Conservation (phyloP, 2,113 vertebrate species). For the Gobio gobio region DNA sequence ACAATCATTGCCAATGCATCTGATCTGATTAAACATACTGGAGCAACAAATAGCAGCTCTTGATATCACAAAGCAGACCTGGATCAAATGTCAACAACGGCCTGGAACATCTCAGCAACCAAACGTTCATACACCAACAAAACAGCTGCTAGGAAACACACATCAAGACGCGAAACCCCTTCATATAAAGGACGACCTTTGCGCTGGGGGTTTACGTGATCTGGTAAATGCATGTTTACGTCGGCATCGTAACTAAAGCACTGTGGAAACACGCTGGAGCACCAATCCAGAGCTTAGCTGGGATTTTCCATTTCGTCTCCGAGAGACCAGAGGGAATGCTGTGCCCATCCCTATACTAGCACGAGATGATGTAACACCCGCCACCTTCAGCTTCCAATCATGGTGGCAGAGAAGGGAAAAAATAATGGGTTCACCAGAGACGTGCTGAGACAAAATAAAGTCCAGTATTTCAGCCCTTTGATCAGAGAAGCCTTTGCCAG, state of each 20-base stretch:
- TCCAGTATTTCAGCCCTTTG: slow-evolving; percentile 49
- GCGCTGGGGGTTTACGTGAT: neutral
- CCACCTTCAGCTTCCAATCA: slow-evolving; percentile 7
- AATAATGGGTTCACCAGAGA: slow-evolving; percentile 50
- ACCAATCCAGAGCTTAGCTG: slow-evolving; percentile 6
- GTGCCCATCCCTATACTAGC: slow-evolving; percentile 11
- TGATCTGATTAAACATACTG: slow-evolving; percentile 54
- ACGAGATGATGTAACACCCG: slow-evolving; percentile 1
- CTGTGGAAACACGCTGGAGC: slow-evolving; percentile 13
- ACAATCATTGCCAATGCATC: slow-evolving; percentile 36
- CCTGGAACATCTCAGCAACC: slow-evolving; percentile 6
- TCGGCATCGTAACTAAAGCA: neutral
- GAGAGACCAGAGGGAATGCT: slow-evolving; percentile 16
- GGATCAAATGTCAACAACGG: slow-evolving; percentile 27
- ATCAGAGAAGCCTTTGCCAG: slow-evolving; percentile 40
- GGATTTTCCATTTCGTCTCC: slow-evolving; percentile 46
- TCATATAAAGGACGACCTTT: neutral
- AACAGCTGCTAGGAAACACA: slow-evolving; percentile 7
- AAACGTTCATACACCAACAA: neutral
- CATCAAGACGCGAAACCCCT: neutral
- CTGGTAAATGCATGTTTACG: neutral
- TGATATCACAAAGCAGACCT: slow-evolving; percentile 9
- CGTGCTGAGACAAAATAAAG: slow-evolving; percentile 54
- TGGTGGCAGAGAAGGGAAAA: neutral
- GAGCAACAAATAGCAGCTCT: slow-evolving; percentile 29